Conservation (phyloP, 2,797 vertebrate genomes). For the Champsocephalus esox region DNA sequence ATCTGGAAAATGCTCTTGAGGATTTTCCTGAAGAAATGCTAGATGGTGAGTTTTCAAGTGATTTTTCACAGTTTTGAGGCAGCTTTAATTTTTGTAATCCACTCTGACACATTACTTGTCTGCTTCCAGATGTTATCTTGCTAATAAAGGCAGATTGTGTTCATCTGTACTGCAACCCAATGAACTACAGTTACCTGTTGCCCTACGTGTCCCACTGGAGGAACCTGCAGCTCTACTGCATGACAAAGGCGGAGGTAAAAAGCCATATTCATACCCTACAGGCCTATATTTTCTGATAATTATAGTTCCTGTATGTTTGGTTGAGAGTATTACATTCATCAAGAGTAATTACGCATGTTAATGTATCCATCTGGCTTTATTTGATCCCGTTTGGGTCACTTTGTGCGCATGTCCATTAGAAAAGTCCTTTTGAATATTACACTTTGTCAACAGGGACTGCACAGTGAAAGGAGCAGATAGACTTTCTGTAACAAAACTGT, state of each 20-base stretch:
- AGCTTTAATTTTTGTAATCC: neutral
- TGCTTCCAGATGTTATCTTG: constrained; percentile 91
- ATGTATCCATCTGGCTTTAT: neutral
- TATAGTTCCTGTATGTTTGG: neutral
- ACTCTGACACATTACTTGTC: constrained; percentile 7
- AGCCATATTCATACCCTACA: neutral
- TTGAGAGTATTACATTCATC: neutral
- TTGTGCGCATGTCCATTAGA: neutral
- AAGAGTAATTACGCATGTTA: constrained; percentile 10
- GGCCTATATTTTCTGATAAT: neutral
- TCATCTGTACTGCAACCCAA: constrained; percentile 97
- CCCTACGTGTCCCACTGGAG: constrained; percentile 95
- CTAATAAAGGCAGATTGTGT: constrained; percentile 94
- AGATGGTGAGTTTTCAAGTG: constrained; percentile 87
- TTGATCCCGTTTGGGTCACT: neutral
- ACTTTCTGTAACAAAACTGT: neutral
- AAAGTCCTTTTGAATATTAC: neutral
- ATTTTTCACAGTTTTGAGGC: too few relatives aligned
- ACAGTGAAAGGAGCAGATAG: neutral
- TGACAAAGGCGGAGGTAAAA: constrained; percentile 92
- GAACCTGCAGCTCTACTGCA: constrained; percentile 96
- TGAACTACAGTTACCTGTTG: constrained; percentile 93
- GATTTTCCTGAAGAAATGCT: constrained; percentile 96
- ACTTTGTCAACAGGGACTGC: neutral
- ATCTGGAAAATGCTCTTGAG: constrained; percentile 84